Base-by-base conservation (phyloP, 2,113 vertebrate species). In the Lanius collurio region DNA sequence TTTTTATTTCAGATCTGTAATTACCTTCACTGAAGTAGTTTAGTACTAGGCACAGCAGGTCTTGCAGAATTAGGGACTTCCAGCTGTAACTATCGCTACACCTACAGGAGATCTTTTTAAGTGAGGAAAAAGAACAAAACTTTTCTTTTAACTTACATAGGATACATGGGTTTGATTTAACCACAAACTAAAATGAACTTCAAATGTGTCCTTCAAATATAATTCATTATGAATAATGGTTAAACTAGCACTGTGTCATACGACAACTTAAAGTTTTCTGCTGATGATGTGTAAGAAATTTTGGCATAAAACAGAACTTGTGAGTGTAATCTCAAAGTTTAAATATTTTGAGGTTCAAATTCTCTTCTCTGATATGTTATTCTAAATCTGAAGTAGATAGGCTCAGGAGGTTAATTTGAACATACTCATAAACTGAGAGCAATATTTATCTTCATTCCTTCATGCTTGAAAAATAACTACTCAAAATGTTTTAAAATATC, bases 361-460 rank as follows among this genome's bases (percentile, higher is more conserved):
- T 83, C 46, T 63, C 79, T 57, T 83, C 77, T 88, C 33, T 57
- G 63, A 86, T 76, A 77, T 46, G 50, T 93, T 94, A 86, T 94
- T 93, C 59, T 92, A 92, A 92, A 93, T 74, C 47, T 90, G 42
- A 92, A 92, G 50, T 67, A 83, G 79, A 73, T 86, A 92, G 67
- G 76, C 76, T 94, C 68, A 77, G 59, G 76, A 96, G 95, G 83
- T 37, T 83, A 89, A 59, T 89, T 64, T 83, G 92, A 90, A 67
- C 83, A 33, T 7, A 56, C 16, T 52, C 31, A 0, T 80, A 94
- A 93, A 88, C 33, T 42, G 71, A 90, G 64, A 83, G 41, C 35
- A 80, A 37, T 93, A 96, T 93, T 95, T 93, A 35, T 74, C 78
- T 95, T 94, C 83, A 83, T 86, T 87, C 75, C 55, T 83, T 80